Conservation (phyloP, 2,113 vertebrate species). For the Prietella phreatophila region DNA sequence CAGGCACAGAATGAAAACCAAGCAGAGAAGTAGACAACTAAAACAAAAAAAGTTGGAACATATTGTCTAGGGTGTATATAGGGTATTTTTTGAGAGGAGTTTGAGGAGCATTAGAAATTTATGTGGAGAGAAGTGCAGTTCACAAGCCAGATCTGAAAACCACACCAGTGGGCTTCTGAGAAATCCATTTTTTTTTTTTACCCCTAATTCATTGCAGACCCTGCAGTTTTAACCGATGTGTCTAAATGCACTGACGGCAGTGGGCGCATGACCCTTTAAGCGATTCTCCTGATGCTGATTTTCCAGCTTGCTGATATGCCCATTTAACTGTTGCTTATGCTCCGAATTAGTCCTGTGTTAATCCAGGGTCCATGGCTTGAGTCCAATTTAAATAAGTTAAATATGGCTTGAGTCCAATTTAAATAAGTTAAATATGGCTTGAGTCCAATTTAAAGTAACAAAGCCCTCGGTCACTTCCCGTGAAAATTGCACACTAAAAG, state of each 20-base stretch:
- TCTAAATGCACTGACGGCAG: slow-evolving; percentile 58
- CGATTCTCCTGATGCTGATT: slow-evolving; percentile 58
- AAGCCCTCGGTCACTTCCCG: not conserved
- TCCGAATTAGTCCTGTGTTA: slow-evolving; percentile 29
- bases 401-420: slow-evolving; percentile 18
- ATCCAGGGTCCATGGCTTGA: slow-evolving; percentile 11
- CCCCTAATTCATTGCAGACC: slow-evolving; percentile 64
- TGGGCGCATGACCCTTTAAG: slow-evolving; percentile 50
- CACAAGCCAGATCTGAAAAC: slow-evolving; percentile 51
- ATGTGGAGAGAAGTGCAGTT: slow-evolving; percentile 61
- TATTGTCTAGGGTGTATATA: not conserved
- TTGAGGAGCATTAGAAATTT: slow-evolving; percentile 52
- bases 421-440: too few relatives aligned
- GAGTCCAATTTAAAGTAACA: not conserved
- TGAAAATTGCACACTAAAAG: not conserved
- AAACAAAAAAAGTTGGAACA: slow-evolving; percentile 3
- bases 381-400: slow-evolving; percentile 15
- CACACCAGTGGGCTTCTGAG: slow-evolving; percentile 40
- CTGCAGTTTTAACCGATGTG: slow-evolving; percentile 62
- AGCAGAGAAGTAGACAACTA: not conserved
- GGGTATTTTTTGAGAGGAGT: slow-evolving; percentile 39
- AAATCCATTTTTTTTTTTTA: slow-evolving; percentile 52
- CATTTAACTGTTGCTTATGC: slow-evolving; percentile 37
- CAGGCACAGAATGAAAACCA: slow-evolving; percentile 28
- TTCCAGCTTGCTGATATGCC: slow-evolving; percentile 64